phyloP scores from a whole-genome alignment of 2,888 invertebrate genomes.

The Polyploca ridens region DNA sequence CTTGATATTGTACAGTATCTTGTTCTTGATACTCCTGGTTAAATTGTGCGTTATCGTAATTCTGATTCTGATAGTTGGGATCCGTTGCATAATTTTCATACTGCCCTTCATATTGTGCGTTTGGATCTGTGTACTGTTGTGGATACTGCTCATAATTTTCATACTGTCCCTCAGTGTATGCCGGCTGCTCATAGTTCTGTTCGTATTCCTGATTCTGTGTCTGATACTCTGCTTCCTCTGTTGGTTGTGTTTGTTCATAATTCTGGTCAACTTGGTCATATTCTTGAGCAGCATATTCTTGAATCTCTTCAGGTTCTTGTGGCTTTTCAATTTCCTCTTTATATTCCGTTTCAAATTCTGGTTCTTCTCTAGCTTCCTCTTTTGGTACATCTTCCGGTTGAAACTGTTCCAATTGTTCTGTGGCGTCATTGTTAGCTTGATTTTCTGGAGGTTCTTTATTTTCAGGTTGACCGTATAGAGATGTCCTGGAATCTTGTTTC shows the following conservation, averaged over 20 bases:
- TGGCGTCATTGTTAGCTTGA: constrained; percentile 14
- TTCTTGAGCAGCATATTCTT: constrained; percentile 48
- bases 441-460: constrained; percentile 18
- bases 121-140: constrained; percentile 58
- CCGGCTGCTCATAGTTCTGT: constrained; percentile 59
- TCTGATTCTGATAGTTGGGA: constrained; percentile 57
- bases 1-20: constrained; percentile 28
- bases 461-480: constrained; percentile 28
- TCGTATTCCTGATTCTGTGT: constrained; percentile 28
- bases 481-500: constrained; percentile 42
- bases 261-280: constrained; percentile 38
- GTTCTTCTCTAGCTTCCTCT: constrained; percentile 23
- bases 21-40: constrained; percentile 39
- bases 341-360: constrained; percentile 22
- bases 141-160: constrained; percentile 66
- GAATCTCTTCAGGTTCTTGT: constrained; percentile 46
- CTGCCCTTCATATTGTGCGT: constrained; percentile 59
- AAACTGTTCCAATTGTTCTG: constrained; percentile 21
- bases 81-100: constrained; percentile 62
- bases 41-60: constrained; percentile 60
- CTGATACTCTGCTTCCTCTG: constrained; percentile 36
- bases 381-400: constrained; percentile 20
- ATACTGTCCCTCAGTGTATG: constrained; percentile 59
- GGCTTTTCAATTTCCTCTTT: constrained; percentile 30
- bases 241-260: constrained; percentile 27